phyloP scores from a whole-genome alignment of 2,797 vertebrate species.

The Cossypha heuglini region DNA sequence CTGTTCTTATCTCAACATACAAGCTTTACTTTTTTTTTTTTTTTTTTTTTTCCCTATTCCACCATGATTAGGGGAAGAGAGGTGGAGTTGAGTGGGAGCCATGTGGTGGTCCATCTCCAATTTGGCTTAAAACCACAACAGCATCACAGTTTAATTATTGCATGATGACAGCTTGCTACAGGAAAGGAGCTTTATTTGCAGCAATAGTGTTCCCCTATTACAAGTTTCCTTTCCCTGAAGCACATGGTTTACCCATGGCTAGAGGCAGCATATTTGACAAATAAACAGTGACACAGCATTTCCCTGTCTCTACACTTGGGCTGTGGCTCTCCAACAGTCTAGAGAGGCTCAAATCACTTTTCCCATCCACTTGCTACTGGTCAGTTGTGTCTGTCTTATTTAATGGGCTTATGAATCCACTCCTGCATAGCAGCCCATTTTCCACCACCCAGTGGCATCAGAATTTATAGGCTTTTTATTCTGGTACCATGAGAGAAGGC shows the following conservation, averaged over 20 bases:
- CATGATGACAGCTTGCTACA: not conserved
- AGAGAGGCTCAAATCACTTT: not conserved
- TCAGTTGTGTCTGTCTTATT: rapidly evolving
- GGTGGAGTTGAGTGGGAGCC: not conserved
- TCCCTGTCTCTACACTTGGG: not conserved
- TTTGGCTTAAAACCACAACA: not conserved
- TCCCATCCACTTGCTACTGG: not conserved
- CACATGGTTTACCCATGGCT: not conserved
- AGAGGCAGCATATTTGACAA: not conserved
- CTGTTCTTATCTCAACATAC: not conserved
- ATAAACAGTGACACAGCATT: not conserved
- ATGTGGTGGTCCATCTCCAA: not conserved
- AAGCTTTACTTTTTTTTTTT: not conserved
- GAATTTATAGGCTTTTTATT: not conserved
- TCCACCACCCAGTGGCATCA: not conserved
- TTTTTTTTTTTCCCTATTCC: not conserved
- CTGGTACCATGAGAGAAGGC: not conserved
- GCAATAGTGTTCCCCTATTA: rapidly evolving
- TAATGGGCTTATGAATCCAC: not conserved
- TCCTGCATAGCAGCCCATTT: not conserved
- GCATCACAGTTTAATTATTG: not conserved
- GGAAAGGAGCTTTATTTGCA: not conserved
- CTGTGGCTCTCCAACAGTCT: rapidly evolving
- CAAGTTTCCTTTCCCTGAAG: not conserved
- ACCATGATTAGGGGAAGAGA: not conserved